Evolutionary conservation across 1,140 invertebrate species (phyloP), one percentile per base, ranked within the genome.

Genomic region (Holcopasites calliopsidis): DNA sequence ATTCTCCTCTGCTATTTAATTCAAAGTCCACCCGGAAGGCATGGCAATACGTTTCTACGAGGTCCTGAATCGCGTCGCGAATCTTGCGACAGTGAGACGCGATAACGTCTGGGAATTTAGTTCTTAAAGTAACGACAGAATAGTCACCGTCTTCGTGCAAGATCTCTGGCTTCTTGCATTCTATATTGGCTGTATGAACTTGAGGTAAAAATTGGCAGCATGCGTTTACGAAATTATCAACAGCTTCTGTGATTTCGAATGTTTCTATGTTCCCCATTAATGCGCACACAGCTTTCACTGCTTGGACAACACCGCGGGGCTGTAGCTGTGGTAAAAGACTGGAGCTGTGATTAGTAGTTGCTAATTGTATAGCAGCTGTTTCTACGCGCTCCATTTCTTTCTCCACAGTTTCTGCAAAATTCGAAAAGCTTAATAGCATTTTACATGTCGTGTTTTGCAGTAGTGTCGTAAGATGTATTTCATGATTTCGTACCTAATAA

Each of bases 211-310:
- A 89, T 81, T 89, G 77, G 61, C 90, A 89, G 81, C 95, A 96
- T 0, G 94, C 93, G 50, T 93, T 93, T 11, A 94, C 93, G 75
- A 97, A 94, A 40, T 94, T 92, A 62, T 95, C 94, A 4, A 98
- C 90, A 44, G 96, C 94, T 71, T 95, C 93, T 3, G 94, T 95
- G 2, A 98, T 94, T 85, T 97, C 96, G 54, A 95, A 90, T 0
- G 97, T 98, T 91, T 98, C 97, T 3, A 98, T 94, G 70, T 95
- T 95, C 13, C 96, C 96, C 77, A 98, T 94, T 28, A 97, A 91
- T 31, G 97, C 95, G 88, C 97, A 97, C 10, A 99, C 95, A 1
- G 97, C 97, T 92, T 99, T 99, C 0, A 98, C 96, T 0, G 97
- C 95, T 90, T 99, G 98, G 23, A 95, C 93, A 50, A 98, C 94